Conservation (phyloP, 2,888 invertebrate species). For the Trichogramma dendrolimi region DNA sequence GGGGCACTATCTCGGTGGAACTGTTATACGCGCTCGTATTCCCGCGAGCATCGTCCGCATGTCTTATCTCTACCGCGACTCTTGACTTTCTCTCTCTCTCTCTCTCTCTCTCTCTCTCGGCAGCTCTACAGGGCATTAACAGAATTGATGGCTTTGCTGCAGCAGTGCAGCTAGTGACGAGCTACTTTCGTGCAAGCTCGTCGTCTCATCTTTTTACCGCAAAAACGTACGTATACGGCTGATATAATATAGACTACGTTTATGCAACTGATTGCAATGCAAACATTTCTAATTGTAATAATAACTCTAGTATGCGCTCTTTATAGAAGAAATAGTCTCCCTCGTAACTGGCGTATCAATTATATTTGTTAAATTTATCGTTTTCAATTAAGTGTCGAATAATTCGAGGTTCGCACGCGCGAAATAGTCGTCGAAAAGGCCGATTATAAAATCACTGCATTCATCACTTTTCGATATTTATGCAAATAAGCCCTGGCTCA, state of each 20-base stretch:
- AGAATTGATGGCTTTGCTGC: too few species aligned
- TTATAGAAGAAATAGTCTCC: too few species aligned
- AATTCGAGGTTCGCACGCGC: neutral
- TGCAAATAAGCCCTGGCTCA: conserved; percentile 6
- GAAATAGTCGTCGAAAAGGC: neutral
- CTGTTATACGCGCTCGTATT: neutral
- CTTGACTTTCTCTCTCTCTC: conserved; percentile 1
- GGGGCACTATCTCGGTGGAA: neutral
- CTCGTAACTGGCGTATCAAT: too few species aligned
- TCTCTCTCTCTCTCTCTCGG: conserved; percentile 30
- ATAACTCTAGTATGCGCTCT: too few species aligned
- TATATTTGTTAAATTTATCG: conserved; percentile 15
- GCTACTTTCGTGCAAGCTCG: too few species aligned
- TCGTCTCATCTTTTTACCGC: too few species aligned
- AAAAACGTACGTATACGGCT: too few species aligned
- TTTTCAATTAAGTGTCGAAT: conserved; percentile 18
- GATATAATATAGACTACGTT: too few species aligned
- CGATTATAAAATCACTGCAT: conserved; percentile 17
- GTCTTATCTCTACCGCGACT: neutral
- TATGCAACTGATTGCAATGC: too few species aligned
- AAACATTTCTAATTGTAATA: too few species aligned
- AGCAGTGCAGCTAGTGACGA: too few species aligned
- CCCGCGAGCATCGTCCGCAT: neutral
- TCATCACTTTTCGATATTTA: conserved; percentile 22
- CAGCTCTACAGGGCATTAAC: conserved; percentile 6